phyloP scores from a whole-genome alignment of 2,888 invertebrate species.

The Eupelmus urozonus region DNA sequence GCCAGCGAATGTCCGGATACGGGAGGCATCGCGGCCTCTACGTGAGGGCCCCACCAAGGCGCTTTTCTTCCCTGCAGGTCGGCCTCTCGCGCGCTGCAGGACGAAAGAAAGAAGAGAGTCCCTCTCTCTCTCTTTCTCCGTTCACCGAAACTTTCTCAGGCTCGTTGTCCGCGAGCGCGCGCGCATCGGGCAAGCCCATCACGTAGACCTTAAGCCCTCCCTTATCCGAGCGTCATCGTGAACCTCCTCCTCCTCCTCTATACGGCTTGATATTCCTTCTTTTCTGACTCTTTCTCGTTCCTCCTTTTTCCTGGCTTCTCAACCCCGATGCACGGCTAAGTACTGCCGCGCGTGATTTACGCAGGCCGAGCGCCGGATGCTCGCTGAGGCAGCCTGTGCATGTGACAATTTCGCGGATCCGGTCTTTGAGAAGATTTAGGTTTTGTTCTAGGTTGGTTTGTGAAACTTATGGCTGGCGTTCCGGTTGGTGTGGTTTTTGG shows the following conservation, averaged over 20 bases:
- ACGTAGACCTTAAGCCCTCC: constrained; percentile 76
- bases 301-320: not conserved
- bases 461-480: too few relatives aligned
- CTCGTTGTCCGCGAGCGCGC: constrained; percentile 68
- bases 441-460: too few relatives aligned
- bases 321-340: not conserved
- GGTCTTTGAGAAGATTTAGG: too few relatives aligned
- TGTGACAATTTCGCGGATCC: too few relatives aligned
- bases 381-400: too few relatives aligned
- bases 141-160: constrained; percentile 76
- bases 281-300: constrained; percentile 58
- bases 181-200: constrained; percentile 76
- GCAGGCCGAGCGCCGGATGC: too few relatives aligned
- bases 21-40: constrained; percentile 63
- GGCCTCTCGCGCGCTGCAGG: not conserved
- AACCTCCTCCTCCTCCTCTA: constrained; percentile 66
- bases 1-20: constrained; percentile 73
- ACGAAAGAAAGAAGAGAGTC: constrained; percentile 25
- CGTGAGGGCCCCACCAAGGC: constrained; percentile 65
- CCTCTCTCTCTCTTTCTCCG: too few relatives aligned
- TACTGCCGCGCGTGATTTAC: constrained; percentile 19
- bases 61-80: constrained; percentile 48
- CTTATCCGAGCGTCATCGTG: constrained; percentile 77
- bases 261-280: too few relatives aligned
- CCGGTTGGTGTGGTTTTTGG: too few relatives aligned